Conservation (phyloP, 2,797 vertebrate genomes). For the Ptychadena robeensis region DNA sequence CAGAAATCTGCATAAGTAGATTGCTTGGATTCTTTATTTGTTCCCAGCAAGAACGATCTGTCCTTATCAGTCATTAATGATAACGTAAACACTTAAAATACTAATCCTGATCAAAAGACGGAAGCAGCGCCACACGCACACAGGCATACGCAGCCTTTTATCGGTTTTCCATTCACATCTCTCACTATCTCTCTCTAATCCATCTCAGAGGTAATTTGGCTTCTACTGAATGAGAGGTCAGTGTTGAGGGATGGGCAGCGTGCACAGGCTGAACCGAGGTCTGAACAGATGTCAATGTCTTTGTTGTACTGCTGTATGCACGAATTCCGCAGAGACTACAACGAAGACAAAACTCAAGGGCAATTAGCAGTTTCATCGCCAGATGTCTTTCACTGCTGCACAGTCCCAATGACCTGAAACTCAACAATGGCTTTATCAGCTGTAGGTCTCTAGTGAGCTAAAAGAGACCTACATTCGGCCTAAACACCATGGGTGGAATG, state of each 20-base stretch:
- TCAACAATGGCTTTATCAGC: background rate
- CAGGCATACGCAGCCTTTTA: background rate
- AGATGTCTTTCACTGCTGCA: background rate
- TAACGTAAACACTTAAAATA: background rate
- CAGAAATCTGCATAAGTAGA: background rate
- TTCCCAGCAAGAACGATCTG: background rate
- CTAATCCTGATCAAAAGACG: background rate
- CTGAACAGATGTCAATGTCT: conserved; percentile 21
- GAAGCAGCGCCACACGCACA: background rate
- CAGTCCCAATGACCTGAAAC: background rate
- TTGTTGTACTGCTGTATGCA: background rate
- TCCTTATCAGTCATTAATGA: background rate
- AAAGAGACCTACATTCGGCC: too few relatives aligned
- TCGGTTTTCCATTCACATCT: background rate
- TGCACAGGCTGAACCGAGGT: background rate
- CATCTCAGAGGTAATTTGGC: conserved; percentile 33
- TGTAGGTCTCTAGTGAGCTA: background rate
- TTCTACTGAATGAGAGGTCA: conserved; percentile 44
- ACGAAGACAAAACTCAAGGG: conserved; percentile 19
- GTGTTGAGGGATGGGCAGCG: conserved; percentile 32
- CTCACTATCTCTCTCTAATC: conserved; percentile 25
- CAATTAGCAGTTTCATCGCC: conserved; percentile 6
- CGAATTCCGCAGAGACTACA: background rate
- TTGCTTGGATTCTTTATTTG: background rate
- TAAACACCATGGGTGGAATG: background rate